These are phyloP conservation scores for Leptinotarsa haldemani DNA, from an alignment of 2,888 invertebrate species.

Conservation along the genomic window DNA sequence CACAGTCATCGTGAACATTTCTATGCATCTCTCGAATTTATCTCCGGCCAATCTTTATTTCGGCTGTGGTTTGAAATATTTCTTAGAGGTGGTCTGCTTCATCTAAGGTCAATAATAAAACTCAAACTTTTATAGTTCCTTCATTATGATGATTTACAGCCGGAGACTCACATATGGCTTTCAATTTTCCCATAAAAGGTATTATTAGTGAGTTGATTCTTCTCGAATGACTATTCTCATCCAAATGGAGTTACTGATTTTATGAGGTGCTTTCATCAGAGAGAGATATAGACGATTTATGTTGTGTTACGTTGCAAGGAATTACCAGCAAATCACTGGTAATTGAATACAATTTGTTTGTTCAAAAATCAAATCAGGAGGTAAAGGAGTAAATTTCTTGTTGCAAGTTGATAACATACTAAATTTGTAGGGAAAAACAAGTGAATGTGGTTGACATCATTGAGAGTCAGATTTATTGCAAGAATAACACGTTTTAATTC, in stretches of 20 bases:
- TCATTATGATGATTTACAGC: constrained; percentile 28
- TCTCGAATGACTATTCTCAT: background rate
- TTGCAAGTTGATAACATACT: too few species aligned
- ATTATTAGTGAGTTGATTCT: constrained; percentile 25
- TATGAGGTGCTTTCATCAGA: constrained; percentile 1
- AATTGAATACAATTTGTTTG: too few species aligned
- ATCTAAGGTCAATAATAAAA: constrained; percentile 26
- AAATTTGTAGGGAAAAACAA: too few species aligned
- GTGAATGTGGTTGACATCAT: too few species aligned
- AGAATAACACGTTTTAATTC: too few species aligned
- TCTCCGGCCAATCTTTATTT: constrained; percentile 16
- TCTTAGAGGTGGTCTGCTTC: constrained; percentile 26
- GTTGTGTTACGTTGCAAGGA: background rate
- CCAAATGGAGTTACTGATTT: background rate
- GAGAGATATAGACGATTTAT: background rate
- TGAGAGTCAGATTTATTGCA: too few species aligned
- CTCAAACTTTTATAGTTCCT: constrained; percentile 26
- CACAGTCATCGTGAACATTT: constrained; percentile 3
- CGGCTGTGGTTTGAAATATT: constrained; percentile 19
- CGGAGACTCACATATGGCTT: constrained; percentile 22
- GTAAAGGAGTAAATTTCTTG: too few species aligned
- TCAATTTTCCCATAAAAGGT: constrained; percentile 25
- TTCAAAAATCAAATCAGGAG: too few species aligned
- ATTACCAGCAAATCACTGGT: too few species aligned
- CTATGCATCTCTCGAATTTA: constrained; percentile 5